phyloP scores from a whole-genome alignment of 1,140 invertebrate species.

The Lasaia peninsularis region DNA sequence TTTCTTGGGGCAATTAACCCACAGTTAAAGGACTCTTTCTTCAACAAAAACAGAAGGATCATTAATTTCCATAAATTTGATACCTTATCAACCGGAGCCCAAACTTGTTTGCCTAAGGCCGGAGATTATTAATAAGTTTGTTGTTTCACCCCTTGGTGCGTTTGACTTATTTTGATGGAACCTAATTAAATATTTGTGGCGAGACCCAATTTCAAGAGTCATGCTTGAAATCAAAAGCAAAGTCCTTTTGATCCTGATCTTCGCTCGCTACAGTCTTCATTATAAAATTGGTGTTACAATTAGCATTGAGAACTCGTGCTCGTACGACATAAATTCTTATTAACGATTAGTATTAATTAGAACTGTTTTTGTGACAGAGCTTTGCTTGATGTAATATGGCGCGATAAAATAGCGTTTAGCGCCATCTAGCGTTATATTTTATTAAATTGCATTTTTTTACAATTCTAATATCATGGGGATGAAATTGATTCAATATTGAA shows the following conservation, averaged over 20 bases:
- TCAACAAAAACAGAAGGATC: background rate
- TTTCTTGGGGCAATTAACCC: background rate
- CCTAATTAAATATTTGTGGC: constrained; percentile 9
- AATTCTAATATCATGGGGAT: too few species aligned
- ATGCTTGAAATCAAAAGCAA: background rate
- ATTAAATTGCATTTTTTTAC: too few species aligned
- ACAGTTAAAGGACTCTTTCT: background rate
- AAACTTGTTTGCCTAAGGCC: constrained; percentile 4
- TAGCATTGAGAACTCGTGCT: too few species aligned
- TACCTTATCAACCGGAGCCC: constrained; percentile 1
- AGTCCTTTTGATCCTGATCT: background rate
- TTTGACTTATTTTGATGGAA: constrained; percentile 10
- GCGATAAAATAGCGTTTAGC: too few species aligned
- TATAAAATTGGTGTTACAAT: background rate
- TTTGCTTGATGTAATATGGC: too few species aligned
- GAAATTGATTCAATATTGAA: too few species aligned
- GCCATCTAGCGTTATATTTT: too few species aligned
- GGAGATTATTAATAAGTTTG: constrained; percentile 11
- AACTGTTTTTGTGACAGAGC: too few species aligned
- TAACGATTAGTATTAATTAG: too few species aligned
- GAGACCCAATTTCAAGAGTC: background rate
- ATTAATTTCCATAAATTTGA: constrained; percentile 5
- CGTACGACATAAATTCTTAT: too few species aligned
- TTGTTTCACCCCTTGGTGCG: constrained; percentile 1
- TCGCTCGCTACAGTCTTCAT: background rate